Conservation (phyloP, 2,888 invertebrate species). For the Schizaphis graminum region DNA sequence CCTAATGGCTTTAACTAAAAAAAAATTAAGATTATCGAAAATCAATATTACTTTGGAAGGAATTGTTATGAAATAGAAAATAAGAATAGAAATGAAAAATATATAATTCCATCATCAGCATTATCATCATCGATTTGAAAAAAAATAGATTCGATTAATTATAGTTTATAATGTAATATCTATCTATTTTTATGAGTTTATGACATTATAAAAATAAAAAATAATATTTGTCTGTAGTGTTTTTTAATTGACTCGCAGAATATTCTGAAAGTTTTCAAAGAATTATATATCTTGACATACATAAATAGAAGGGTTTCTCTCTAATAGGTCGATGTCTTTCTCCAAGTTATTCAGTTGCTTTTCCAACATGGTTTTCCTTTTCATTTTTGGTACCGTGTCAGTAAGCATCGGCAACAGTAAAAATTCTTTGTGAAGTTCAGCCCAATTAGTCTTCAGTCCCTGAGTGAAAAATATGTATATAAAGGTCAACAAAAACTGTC, state of each 20-base stretch:
- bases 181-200: background rate
- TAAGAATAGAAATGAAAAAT: background rate
- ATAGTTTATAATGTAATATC: background rate
- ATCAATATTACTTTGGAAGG: background rate
- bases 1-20: background rate
- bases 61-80: background rate
- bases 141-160: background rate
- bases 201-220: background rate
- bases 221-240: background rate
- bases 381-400: constrained; percentile 86
- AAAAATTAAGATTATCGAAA: background rate
- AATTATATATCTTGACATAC: constrained; percentile 70
- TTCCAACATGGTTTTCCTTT: constrained; percentile 84
- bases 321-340: constrained; percentile 86
- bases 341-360: constrained; percentile 84
- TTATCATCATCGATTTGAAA: too few relatives aligned
- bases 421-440: constrained; percentile 83
- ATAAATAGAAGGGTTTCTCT: constrained; percentile 86
- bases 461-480: constrained; percentile 69
- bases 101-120: background rate
- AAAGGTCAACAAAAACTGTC: background rate
- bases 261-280: background rate
- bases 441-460: constrained; percentile 87
- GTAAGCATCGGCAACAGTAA: constrained; percentile 87
- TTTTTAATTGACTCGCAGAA: background rate